A percentile compares a stretch with the other conserved stretches of the same genome.
Conservation (phyloP, 1,140 invertebrate species). For the Octopus sinensis region DNA sequence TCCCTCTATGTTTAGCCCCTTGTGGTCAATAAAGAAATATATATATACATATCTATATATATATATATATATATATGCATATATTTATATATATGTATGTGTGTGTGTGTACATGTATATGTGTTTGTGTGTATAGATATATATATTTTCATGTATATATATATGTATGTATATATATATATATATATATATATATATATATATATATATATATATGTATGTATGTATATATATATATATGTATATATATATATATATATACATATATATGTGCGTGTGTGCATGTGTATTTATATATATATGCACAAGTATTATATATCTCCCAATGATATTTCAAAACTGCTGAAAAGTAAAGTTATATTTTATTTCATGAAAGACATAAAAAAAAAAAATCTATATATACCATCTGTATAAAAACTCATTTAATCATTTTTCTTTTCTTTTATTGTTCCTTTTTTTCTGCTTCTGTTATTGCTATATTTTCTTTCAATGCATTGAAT, state of each 20-base stretch:
- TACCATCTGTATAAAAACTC: too few species aligned
- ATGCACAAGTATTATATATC: neutral
- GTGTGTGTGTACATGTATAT: neutral
- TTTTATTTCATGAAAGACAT: too few species aligned
- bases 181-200: neutral
- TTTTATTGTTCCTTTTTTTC: too few species aligned
- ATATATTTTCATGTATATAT: neutral
- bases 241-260: slow-evolving; percentile 1
- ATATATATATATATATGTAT: neutral
- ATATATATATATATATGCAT: neutral
- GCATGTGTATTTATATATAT: neutral
- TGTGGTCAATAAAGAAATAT: too few species aligned
- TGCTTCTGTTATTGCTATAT: too few species aligned
- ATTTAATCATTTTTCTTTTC: too few species aligned
- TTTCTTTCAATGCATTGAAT: too few species aligned
- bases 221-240: neutral
- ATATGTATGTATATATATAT: slow-evolving; percentile 8
- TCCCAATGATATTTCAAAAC: neutral
- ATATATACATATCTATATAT: neutral
- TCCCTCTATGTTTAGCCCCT: too few species aligned
- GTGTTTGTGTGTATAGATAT: neutral
- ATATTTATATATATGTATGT: neutral
- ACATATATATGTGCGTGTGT: neutral
- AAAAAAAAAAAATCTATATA: too few species aligned
- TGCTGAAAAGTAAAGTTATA: neutral